These are phyloP conservation scores for Platanista minor DNA, from an alignment of 2,113 vertebrate genomes.

Conservation along the genomic window DNA sequence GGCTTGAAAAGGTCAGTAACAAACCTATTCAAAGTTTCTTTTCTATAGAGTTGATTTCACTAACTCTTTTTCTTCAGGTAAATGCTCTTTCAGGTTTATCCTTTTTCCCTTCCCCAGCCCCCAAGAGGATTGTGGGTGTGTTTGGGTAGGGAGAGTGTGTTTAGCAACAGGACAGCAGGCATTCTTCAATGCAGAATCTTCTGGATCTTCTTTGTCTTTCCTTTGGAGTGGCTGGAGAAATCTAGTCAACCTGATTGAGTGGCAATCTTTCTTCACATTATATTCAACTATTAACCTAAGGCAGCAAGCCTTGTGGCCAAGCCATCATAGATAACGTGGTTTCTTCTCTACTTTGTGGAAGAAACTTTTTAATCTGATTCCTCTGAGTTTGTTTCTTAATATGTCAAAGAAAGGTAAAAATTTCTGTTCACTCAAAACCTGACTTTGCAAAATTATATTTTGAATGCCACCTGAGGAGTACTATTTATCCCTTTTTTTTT, in stretches of 20 bases:
- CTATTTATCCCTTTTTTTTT: neutral
- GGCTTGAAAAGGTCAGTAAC: neutral
- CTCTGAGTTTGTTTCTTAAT: neutral
- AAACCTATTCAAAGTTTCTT: neutral
- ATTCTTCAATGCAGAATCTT: neutral
- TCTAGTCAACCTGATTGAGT: too few relatives aligned
- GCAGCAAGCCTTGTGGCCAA: neutral
- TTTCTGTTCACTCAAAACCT: neutral
- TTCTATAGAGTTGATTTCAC: neutral
- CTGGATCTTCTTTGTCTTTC: neutral
- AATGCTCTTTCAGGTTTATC: neutral
- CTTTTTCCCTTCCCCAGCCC: neutral
- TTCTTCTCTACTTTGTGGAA: neutral
- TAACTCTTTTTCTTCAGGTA: neutral
- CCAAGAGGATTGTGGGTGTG: neutral
- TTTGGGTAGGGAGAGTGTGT: neutral
- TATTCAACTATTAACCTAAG: neutral
- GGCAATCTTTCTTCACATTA: neutral
- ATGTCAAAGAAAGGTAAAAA: neutral
- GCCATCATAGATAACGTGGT: too few relatives aligned
- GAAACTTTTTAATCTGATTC: neutral
- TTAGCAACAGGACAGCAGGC: neutral
- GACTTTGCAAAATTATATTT: neutral
- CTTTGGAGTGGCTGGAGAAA: neutral
- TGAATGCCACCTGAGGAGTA: neutral